Percentiles rank a stretch among this genome's conserved stretches.
Evolutionary conservation across 2,888 invertebrate genomes (phyloP).

Genomic region (Lypha dubia): DNA sequence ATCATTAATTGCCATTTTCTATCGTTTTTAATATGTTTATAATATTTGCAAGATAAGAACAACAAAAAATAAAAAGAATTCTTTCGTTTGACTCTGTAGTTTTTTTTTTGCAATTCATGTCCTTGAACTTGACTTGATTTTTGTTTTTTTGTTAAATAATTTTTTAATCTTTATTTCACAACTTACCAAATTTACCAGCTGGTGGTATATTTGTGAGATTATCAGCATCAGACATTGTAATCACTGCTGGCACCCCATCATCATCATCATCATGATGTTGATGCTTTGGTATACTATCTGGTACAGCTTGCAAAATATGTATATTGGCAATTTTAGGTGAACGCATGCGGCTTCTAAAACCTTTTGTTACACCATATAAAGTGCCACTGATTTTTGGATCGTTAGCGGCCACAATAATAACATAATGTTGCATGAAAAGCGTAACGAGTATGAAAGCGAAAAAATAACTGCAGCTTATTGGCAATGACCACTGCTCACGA

Average conservation of each 20-base stretch:
- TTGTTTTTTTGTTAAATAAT: too few species aligned
- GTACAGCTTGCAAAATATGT: constrained; percentile 72
- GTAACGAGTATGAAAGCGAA: constrained; percentile 61
- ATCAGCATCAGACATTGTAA: constrained; percentile 21
- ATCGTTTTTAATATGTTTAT: neutral
- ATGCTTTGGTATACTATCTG: constrained; percentile 69
- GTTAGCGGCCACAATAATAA: constrained; percentile 5
- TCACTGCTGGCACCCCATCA: neutral
- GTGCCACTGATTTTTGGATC: constrained; percentile 41
- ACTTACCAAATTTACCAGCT: constrained; percentile 70
- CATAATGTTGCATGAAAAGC: constrained; percentile 59
- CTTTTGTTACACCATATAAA: constrained; percentile 68
- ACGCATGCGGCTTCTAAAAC: constrained; percentile 73
- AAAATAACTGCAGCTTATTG: constrained; percentile 55
- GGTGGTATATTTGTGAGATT: constrained; percentile 47
- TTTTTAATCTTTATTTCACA: neutral
- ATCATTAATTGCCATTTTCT: neutral
- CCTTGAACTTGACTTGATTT: constrained; percentile 46
- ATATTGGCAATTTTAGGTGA: constrained; percentile 73
- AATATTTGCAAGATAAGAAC: neutral
- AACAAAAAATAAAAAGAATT: neutral
- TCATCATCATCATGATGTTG: too few species aligned
- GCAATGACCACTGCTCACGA: constrained; percentile 58
- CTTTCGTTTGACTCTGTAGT: neutral
- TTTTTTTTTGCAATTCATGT: constrained; percentile 21